These are phyloP conservation scores for Sicus ferrugineus DNA, from an alignment of 2,888 invertebrate genomes.

Conservation along the genomic window DNA sequence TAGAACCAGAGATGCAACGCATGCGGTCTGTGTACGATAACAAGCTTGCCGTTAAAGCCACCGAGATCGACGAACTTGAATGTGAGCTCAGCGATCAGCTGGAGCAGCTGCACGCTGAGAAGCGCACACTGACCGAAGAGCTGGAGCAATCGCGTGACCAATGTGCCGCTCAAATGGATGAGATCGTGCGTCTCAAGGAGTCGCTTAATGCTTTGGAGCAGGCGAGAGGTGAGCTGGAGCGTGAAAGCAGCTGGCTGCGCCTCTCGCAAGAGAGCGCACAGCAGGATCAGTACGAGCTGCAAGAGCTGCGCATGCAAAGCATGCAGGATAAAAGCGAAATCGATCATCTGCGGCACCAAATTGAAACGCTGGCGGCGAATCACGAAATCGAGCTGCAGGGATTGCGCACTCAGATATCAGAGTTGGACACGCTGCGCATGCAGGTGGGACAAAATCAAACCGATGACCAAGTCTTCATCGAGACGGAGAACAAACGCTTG, in stretches of 20 bases:
- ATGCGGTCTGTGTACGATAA: slow-evolving; percentile 63
- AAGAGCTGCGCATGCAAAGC: slow-evolving; percentile 61
- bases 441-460: slow-evolving; percentile 64
- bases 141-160: slow-evolving; percentile 70
- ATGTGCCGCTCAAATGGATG: slow-evolving; percentile 68
- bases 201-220: slow-evolving; percentile 55
- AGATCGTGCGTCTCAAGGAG: slow-evolving; percentile 63
- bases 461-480: slow-evolving; percentile 64
- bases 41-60: slow-evolving; percentile 61
- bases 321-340: slow-evolving; percentile 65
- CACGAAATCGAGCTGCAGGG: slow-evolving; percentile 61
- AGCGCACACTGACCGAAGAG: slow-evolving; percentile 67
- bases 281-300: slow-evolving; percentile 60
- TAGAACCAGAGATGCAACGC: slow-evolving; percentile 66
- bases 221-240: slow-evolving; percentile 53
- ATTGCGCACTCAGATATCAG: slow-evolving; percentile 58
- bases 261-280: slow-evolving; percentile 61
- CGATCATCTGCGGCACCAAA: slow-evolving; percentile 60
- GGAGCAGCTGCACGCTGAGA: slow-evolving; percentile 53
- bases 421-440: slow-evolving; percentile 59
- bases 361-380: slow-evolving; percentile 59
- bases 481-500: slow-evolving; percentile 69
- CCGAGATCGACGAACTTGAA: slow-evolving; percentile 67
- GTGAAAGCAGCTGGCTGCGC: slow-evolving; percentile 57
- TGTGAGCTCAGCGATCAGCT: slow-evolving; percentile 65